Evolutionary conservation across 1,140 invertebrate genomes (phyloP), one percentile per base, ranked within the genome.

Genomic region (Brachystomella parvula): DNA sequence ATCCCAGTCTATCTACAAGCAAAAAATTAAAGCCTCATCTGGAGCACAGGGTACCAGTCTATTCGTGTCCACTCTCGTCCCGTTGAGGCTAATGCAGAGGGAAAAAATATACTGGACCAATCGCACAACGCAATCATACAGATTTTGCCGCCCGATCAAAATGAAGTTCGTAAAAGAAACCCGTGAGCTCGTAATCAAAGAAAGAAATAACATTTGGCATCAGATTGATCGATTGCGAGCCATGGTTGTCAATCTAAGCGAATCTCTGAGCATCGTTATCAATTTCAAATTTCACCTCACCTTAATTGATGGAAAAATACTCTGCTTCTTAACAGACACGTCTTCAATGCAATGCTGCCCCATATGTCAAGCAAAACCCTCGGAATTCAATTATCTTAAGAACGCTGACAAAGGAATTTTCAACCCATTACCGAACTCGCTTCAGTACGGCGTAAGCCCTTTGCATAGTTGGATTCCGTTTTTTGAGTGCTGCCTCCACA

Each of bases 271-370:
- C 17, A 17, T 63, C 12, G 53, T 26, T 2, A 26, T 64, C 15
- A 32, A 53, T 0, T 63, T 28, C 30, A 24, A 35, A 9, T 33
- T 65, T 0, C 17, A 61, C n/a, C 12, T 71, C 2, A 71, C 70
- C 0, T 35, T 69, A 1, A 66, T 69, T 30, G 70, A 71, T 32
- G 70, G 70, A 3, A 71, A 71, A 63, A 66, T 69, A 1, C 57
- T 66, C 0, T 32, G 26, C 32, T 3, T 26, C 0, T 47, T 71
- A 1, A 71, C 70, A 0, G 29, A 56, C 3, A 66, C 67, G 9
- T 1, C 17, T 32, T 59, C 60, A 1, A 24, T 59, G 17, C 47
- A 63, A 47, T 35, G 9, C 3, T 72, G 71, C 31, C 69, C 68
- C 1, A 3, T 72, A 1, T 72, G 68, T 29, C 24, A 49, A 28